Evolutionary conservation across 1,140 invertebrate species (phyloP), one percentile per base, ranked within the genome.

Genomic region (Scaptomyza graminum): DNA sequence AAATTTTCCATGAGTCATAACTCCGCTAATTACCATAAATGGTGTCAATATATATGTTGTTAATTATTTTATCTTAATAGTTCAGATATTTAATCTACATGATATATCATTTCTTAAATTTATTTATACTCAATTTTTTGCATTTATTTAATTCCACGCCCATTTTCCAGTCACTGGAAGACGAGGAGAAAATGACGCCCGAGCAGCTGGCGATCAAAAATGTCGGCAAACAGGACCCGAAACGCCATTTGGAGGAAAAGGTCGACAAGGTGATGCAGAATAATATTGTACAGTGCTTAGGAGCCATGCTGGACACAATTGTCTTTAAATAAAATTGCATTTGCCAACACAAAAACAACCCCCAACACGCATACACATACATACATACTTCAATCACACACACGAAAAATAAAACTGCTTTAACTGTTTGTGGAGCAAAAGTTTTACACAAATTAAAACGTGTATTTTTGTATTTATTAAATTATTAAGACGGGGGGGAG

Each of bases 181-280:
- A 99, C 87, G 99, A 99, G 92, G 98, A 99, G 92, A 99, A 99
- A 92, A 99, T 99, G 98, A 99, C 98, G n/a, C 97, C 98, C 1
- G 98, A 99, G 92, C 98, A 99, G 92, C 93, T 99, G 90, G 99
- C 98, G 12, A 99, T 99, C 79, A 99, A 99, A 92, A 99, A 99
- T 94, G 99, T 99, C 44, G 99, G 99, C 18, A 99, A 99, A 93
- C 97, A 99, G 93, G 99, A 99, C 93, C 99, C 99, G n/a, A 99
- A 99, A 93, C 94, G 99, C 72, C 99, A 99, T 95, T 94, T 99
- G 81, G 98, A 99, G 92, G 99, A 99, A 91, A 98, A 99, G 94
- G 99, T 99, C 13, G 98, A 99, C 93, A 95, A 97, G 51, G 93
- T 99, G 25, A 99, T 99, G 97, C 96, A 97, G 16, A 97, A 97